phyloP scores from a whole-genome alignment of 2,888 invertebrate species.

The Hydriomena furcata region DNA sequence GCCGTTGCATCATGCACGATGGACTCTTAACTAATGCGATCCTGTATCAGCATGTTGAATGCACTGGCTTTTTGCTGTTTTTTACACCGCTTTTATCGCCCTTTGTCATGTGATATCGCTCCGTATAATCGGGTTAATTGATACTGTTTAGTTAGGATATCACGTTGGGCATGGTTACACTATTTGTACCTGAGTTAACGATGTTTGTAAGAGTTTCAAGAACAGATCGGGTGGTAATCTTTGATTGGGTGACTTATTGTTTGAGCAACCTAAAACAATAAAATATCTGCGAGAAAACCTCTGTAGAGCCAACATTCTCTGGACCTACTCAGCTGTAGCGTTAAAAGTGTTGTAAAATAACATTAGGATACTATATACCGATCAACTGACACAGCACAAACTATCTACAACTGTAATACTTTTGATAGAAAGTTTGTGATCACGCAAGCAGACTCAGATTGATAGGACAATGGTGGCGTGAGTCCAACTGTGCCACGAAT shows the following conservation, averaged over 20 bases:
- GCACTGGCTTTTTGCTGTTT: slow-evolving; percentile 24
- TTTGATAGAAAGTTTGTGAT: slow-evolving; percentile 19
- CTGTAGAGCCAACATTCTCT: too few species aligned
- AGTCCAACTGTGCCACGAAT: slow-evolving; percentile 46
- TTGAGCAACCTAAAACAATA: too few species aligned
- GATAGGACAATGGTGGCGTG: slow-evolving; percentile 51
- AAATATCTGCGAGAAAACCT: too few species aligned
- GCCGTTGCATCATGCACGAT: slow-evolving; percentile 27
- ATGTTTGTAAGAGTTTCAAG: too few species aligned
- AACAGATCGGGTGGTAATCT: too few species aligned
- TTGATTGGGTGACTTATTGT: too few species aligned
- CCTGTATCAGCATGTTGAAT: slow-evolving; percentile 27
- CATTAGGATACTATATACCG: too few species aligned
- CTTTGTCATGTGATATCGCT: slow-evolving; percentile 21
- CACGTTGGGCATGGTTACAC: slow-evolving; percentile 2
- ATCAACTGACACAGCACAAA: slow-evolving; percentile 2
- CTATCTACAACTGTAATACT: neutral
- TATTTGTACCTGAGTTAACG: too few species aligned
- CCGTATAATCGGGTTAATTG: slow-evolving; percentile 20
- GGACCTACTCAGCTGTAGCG: too few species aligned
- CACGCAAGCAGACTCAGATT: slow-evolving; percentile 6
- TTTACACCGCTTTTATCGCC: slow-evolving; percentile 19
- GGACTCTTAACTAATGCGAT: slow-evolving; percentile 13
- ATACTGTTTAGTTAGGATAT: slow-evolving; percentile 15
- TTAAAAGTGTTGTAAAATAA: too few species aligned